Evolutionary conservation across 2,113 vertebrate genomes (phyloP), one percentile per base, ranked within the genome.

Genomic region (Cephalopholis sonnerati): DNA sequence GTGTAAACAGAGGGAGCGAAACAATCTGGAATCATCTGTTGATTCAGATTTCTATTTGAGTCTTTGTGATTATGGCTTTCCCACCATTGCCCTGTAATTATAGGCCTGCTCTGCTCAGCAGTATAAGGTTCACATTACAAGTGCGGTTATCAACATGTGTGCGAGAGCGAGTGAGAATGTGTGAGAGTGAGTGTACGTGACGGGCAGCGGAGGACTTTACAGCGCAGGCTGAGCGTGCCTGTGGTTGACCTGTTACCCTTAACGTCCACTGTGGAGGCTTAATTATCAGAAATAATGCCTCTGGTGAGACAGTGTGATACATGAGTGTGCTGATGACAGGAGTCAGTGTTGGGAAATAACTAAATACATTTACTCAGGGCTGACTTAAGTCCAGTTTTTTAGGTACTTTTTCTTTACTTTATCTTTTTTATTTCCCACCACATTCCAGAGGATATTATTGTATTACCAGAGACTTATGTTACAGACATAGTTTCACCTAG

Each of bases 31-130:
- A 79, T 93, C 92, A 92, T 93, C 88, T 90, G 93, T 93, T 92
- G 91, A 91, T 93, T 88, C 83, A 86, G 80, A 92, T 92, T 92
- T 94, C 92, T 94, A 93, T 94, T 93, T 93, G 91, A 90, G 93
- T 94, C 94, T 92, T 91, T 93, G 91, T 93, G 87, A 93, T 93
- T 93, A 94, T 94, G 91, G 90, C 90, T 84, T 84, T 82, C 87
- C 89, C 91, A 83, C 88, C 74, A 74, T 82, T 51, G 74, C 91
- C 84, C 85, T 71, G 85, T 93, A 94, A 94, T 94, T 93, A 94
- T 65, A 87, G 90, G 80, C 82, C 82, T 22, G 57, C 85, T 77
- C 83, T 81, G 50, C 85, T 88, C 86, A 5, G 91, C 87, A 87
- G 86, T 61, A 44, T 44, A 53, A 82, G 91, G 91, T 92, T 93